Evolutionary conservation across 2,797 vertebrate species (phyloP).

Genomic region (Cynopterus sphinx): DNA sequence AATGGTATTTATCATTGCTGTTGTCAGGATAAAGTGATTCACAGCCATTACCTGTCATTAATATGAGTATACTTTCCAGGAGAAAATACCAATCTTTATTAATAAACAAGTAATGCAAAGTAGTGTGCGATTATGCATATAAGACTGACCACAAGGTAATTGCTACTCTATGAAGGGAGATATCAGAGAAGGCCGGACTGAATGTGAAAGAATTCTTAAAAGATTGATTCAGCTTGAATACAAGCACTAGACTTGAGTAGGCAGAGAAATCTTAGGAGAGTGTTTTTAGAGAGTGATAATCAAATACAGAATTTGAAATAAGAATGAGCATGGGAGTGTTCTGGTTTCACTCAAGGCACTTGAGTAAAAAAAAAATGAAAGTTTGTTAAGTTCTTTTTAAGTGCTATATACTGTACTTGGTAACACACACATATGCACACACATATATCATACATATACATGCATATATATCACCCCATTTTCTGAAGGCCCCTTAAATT

Average conservation of each 20-base stretch:
- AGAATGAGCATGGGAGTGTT: background rate
- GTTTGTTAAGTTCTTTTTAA: background rate
- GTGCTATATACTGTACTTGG: background rate
- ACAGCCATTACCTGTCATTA: background rate
- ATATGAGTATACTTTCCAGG: background rate
- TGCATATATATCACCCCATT: background rate
- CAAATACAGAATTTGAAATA: background rate
- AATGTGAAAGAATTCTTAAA: background rate
- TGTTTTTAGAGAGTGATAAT: background rate
- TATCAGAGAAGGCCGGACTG: background rate
- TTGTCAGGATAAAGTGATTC: background rate
- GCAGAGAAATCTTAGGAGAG: background rate
- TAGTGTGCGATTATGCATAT: background rate
- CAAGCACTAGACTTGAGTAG: background rate
- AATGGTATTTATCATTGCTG: background rate
- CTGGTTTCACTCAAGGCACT: background rate
- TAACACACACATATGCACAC: no score
- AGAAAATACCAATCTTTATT: background rate
- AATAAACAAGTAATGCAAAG: background rate
- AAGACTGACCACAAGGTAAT: background rate
- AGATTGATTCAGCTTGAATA: rapidly evolving
- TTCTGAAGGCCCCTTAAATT: background rate
- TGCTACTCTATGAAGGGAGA: background rate
- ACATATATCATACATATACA: no score
- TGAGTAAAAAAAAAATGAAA: background rate